Evolutionary conservation across 1,140 invertebrate genomes (phyloP), one percentile per base, ranked within the genome.

Genomic region (Cephus cinctus): DNA sequence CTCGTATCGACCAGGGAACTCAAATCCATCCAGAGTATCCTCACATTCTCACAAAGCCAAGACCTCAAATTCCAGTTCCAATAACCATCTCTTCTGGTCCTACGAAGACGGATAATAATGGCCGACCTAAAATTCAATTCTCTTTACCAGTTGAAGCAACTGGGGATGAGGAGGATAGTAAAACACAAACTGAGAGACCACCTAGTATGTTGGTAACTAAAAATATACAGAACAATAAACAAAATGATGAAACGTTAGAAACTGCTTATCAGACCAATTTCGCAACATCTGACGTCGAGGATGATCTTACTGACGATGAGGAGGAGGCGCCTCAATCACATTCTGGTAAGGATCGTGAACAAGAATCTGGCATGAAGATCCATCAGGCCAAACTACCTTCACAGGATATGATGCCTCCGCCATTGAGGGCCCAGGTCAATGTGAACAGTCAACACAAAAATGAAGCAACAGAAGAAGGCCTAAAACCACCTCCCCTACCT

Each of bases 391-490:
- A 52, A 4, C 43, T 73, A 5, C 69, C 66, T 3, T 69, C 65
- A 2, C 69, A 69, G 43, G 63, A 65, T 21, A 76, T 77, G 69
- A 63, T 65, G 54, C 73, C 73, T 12, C 73, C 73, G 8, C 66
- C 70, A 1, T 32, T 65, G 12, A 56, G 54, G 12, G 38, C 52
- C n/a, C n/a, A n/a, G 4, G 5, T 18, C 0, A 30, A 41, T 14
- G 18, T 21, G 8, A 42, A 6, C 18, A 5, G 50, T 11, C 55
- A 56, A 18, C 31, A 54, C 4, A 56, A 55, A 4, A 63, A 65
- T 14, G 14, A 57, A 51, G 14, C 62, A 54, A 30, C 40, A 47
- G 60, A 68, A 16, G 60, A 63, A 20, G 67, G 54, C n/a, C 43
- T 76, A 1, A 68, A 69, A 43, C 71, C 73, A 31, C 70, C 73